Evolutionary conservation across 2,888 invertebrate species (phyloP), one percentile per base, ranked within the genome.

Genomic region (Trichogramma evanescens): DNA sequence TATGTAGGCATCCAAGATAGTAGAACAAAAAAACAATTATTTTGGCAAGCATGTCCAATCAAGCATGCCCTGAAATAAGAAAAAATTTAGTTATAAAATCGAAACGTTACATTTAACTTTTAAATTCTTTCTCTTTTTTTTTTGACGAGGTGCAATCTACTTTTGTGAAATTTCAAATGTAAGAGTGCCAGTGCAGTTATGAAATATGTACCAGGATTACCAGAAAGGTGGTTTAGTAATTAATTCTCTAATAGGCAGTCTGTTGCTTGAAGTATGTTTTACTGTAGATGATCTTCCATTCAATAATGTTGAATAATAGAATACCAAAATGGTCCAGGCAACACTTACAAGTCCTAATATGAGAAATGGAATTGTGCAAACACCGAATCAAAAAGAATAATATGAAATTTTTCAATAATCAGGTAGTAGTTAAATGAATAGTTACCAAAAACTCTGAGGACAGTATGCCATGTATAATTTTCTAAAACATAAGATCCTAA

Each of bases 1-100:
- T 87, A 89, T 50, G 86, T 87, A 45, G 88, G 88, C 71, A 89
- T 78, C 88, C 88, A 89, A 7, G 86, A 87, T 49, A 88, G 78
- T 62, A 89, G 75, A 52, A 88, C 86, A 74, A 86, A 88, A 73
- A 86, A 88, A 67, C 86, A 86, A 74, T 87, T 87, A 74, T 86
- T 87, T 73, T 87, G 85, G 71, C 86, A 86, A 65, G 87, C 86
- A 72, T 89, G 88, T 51, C 86, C 86, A 63, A 86, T 73, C 5
- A 87, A 81, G 63, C 87, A 84, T n/a, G 88, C 85, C 84, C 84
- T 84, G 73, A 55, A 72, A 68, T 42, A 2, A 51, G 3, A 53
- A 8, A 40, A 49, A 45, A 57, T 58, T 10, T 45, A 54, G 60
- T 49, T n/a, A 56, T 41, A 46, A 51, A 57, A 46, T 51, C 50